Percentiles rank a stretch among this genome's conserved stretches.
phyloP scores from a whole-genome alignment of 2,888 invertebrate genomes.

The Lasioglossum lativentre region DNA sequence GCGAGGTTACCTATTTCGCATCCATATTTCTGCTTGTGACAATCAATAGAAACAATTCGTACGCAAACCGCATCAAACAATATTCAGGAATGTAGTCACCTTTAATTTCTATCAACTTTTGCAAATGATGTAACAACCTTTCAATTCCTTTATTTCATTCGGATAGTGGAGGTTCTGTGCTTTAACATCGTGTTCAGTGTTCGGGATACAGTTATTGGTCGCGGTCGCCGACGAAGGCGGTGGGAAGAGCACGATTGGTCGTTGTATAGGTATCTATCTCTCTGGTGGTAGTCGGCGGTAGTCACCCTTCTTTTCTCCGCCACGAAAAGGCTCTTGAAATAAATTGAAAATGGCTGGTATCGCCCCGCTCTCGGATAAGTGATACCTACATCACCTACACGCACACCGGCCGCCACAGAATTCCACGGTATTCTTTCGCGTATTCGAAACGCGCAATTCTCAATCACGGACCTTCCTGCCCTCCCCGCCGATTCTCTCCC shows the following conservation, averaged over 20 bases:
- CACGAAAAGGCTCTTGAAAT: constrained; percentile 82
- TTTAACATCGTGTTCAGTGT: background rate
- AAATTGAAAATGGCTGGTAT: constrained; percentile 83
- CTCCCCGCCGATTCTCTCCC: background rate
- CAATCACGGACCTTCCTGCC: constrained; percentile 33
- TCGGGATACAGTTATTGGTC: constrained; percentile 1
- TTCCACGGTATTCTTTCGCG: constrained; percentile 58
- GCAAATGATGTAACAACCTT: too few relatives aligned
- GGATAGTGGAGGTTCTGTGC: background rate
- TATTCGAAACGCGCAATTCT: constrained; percentile 59
- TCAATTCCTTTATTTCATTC: background rate
- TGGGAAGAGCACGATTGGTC: background rate
- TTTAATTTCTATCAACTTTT: too few relatives aligned
- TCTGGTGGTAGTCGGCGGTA: background rate
- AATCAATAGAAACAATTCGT: too few relatives aligned
- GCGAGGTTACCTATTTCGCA: background rate
- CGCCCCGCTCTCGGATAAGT: constrained; percentile 77
- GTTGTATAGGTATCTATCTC: constrained; percentile 10
- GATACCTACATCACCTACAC: constrained; percentile 77
- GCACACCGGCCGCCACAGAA: constrained; percentile 56
- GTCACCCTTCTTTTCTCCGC: constrained; percentile 76
- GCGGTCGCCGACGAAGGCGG: background rate
- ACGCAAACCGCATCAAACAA: too few relatives aligned
- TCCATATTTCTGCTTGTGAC: too few relatives aligned
- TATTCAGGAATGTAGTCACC: too few relatives aligned